Base-by-base conservation (phyloP, 2,888 invertebrate genomes). In the Dinocampus coccinellae region DNA sequence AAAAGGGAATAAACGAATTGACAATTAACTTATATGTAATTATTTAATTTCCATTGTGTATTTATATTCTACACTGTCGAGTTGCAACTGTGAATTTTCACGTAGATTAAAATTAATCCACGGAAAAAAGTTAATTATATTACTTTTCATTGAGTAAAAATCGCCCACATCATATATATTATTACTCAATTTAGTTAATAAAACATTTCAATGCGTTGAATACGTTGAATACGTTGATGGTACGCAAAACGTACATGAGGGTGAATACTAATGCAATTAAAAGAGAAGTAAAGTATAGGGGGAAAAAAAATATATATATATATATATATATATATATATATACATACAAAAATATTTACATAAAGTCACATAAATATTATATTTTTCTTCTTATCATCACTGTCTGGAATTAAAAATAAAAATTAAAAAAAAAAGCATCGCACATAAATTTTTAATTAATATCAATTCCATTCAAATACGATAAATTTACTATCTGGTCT, bases 131-230 rank as follows among this genome's bases (percentile, higher is more conserved):
- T 39, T n/a, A 34, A 63, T 69, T 69, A 69, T 69, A 42, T 69
- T 55, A 33, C 39, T 69, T 42, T 42, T 69, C 39, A 69, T 69
- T 69, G 69, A 16, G 62, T 26, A 39, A 13, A 57, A 63, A 69
- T 69, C 36, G 58, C 4, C 34, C 47, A 20, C 20, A 2, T 47
- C 47, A 7, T 47, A 9, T 58, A 36, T 69, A 74, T 71, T 75
- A 72, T 74, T 75, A n/a, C n/a, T 53, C 73, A 77, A 77, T 75
- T 70, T 42, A 22, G 58, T 70, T 67, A 73, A 75, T 67, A 72
- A 71, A 70, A 71, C 69, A 69, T 71, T 24, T 39, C 4, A 11
- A 64, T 47, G 16, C 11, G 26, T 63, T n/a, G 34, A 13, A 34
- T 10, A 26, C 26, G 55, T 26, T 16, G 16, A 47, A 47, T 26